Evolutionary conservation across 2,888 invertebrate species (phyloP).

Genomic region (Amiota minor): DNA sequence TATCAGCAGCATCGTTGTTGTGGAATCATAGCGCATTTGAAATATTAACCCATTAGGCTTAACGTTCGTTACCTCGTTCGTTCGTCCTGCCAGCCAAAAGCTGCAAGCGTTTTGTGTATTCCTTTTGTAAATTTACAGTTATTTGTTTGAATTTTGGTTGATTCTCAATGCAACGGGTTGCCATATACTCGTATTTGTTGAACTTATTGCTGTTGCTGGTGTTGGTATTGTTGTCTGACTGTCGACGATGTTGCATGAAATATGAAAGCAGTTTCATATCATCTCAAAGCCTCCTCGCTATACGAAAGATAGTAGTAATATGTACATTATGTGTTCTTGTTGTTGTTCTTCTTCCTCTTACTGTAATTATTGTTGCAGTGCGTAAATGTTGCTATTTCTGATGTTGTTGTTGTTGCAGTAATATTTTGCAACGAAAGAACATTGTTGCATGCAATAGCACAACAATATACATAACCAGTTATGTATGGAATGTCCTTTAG

Average conservation of each 20-base stretch:
- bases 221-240: slow-evolving; percentile 9
- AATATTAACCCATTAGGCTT: slow-evolving; percentile 32
- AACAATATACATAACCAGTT: neutral
- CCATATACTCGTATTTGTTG: slow-evolving; percentile 1
- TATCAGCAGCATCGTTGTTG: neutral
- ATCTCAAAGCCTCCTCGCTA: neutral
- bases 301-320: neutral
- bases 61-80: slow-evolving; percentile 15
- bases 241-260: slow-evolving; percentile 19
- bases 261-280: slow-evolving; percentile 24
- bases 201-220: slow-evolving; percentile 13
- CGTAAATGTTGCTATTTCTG: neutral
- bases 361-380: neutral
- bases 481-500: slow-evolving; percentile 21
- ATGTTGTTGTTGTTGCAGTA: neutral
- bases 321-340: neutral
- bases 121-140: slow-evolving; percentile 29
- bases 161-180: neutral
- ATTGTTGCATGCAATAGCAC: neutral
- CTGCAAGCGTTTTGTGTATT: slow-evolving; percentile 5
- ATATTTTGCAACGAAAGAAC: neutral
- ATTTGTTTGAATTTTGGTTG: slow-evolving; percentile 21
- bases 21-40: slow-evolving; percentile 15
- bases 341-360: neutral
- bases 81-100: slow-evolving; percentile 12